Base-by-base conservation (phyloP, 2,888 invertebrate species). In the Glyphotaelius pellucidus region DNA sequence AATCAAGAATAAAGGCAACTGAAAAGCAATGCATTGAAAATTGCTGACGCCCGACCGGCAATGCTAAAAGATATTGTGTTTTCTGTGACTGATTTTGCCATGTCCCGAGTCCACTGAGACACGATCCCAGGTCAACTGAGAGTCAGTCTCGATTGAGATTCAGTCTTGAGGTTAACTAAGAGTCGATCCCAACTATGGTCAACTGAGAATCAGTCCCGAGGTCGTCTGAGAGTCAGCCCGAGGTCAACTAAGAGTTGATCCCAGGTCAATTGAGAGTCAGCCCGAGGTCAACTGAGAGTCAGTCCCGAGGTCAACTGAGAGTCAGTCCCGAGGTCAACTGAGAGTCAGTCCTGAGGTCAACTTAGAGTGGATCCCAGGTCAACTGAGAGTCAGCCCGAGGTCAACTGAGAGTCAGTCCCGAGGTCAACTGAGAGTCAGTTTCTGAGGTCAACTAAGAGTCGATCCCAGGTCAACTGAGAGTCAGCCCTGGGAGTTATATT, bases 81-180 rank as follows among this genome's bases (percentile, higher is more conserved):
- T 89, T 89, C 88, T 89, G 80, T 38, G 88, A 89, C 88, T 89
- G 88, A 89, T 35, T 38, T 80, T 79, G 89, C 91, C 88, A 15
- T 88, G 25, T 7, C 25, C 47, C 79, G 88, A 32, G 47, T 30
- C 79, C 12, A 79, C 31, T 89, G 67, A 47, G 47, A 47, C 14
- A 14, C 47, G 0, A 3, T 47, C 47, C 47, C 47, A 15, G 38
- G 38, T 38, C 11, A 9, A 38, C 38, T 42, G 14, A 12, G 87
- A 31, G 42, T 30, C 42, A 3, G 32, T 32, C 19, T 25, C 85
- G 3, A 42, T 14, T 42, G 14, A 42, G 7, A 42, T 1, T 42
- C 42, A 42, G 42, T 42, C 31, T n/a, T 67, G 19, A 52, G 52
- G 52, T 15, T 4, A 52, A 52, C 52, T 52, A 19, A 52, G 52